phyloP scores from a whole-genome alignment of 2,888 invertebrate genomes.

The Pammene fasciana region DNA sequence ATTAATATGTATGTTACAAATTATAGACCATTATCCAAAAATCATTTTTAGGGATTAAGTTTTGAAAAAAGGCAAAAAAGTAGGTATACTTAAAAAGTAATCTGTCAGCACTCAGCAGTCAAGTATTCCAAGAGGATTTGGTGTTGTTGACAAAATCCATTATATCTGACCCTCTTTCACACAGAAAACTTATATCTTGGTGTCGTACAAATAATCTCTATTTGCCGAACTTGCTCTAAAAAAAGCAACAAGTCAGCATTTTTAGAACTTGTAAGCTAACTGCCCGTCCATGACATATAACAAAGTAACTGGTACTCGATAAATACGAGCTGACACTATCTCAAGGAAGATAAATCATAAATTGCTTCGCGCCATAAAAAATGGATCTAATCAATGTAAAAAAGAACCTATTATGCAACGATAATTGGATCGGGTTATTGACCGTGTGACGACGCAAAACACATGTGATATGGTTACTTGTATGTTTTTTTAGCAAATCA shows the following conservation, averaged over 20 bases:
- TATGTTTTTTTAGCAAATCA: constrained; percentile 60
- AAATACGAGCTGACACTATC: constrained; percentile 59
- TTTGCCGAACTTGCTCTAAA: constrained; percentile 15
- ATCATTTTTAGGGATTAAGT: no score
- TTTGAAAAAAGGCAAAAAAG: no score
- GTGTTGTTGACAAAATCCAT: constrained; percentile 35
- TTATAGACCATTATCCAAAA: no score
- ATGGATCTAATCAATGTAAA: constrained; percentile 64
- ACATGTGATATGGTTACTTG: constrained; percentile 60
- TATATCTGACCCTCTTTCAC: constrained; percentile 39
- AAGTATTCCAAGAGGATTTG: constrained; percentile 35
- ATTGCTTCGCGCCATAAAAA: constrained; percentile 59
- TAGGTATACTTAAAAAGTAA: no score
- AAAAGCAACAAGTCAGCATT: constrained; percentile 34
- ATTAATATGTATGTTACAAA: no score
- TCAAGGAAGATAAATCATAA: constrained; percentile 55
- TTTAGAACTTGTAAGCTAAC: background rate
- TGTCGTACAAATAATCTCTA: constrained; percentile 36
- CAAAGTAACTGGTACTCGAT: constrained; percentile 41
- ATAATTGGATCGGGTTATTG: constrained; percentile 76
- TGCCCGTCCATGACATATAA: constrained; percentile 13
- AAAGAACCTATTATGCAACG: constrained; percentile 71
- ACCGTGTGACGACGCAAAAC: constrained; percentile 62
- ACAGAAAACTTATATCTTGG: constrained; percentile 12
- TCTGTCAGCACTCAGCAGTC: constrained; percentile 14